phyloP scores from a whole-genome alignment of 2,888 invertebrate genomes.

The Smittia aterrima region DNA sequence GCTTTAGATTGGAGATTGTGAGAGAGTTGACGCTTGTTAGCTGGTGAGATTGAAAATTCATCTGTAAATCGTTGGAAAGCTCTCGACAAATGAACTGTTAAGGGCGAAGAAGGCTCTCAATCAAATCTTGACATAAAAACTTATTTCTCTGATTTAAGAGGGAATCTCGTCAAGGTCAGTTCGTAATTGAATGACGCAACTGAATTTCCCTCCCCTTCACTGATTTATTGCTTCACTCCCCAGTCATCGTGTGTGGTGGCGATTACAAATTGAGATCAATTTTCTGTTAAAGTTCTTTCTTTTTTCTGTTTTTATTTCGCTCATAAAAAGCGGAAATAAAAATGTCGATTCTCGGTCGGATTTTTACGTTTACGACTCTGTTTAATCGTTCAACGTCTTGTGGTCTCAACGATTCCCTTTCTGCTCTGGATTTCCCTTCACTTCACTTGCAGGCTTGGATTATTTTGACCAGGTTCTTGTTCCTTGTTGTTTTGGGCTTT shows the following conservation, averaged over 20 bases:
- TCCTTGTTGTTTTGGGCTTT: neutral
- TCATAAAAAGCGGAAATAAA: neutral
- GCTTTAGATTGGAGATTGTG: too few species aligned
- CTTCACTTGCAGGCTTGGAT: neutral
- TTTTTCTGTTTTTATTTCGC: neutral
- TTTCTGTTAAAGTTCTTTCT: slow-evolving; percentile 8
- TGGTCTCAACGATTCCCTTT: neutral
- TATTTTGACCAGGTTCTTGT: neutral
- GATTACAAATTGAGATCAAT: slow-evolving; percentile 1
- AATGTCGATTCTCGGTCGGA: neutral
- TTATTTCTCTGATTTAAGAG: too few species aligned
- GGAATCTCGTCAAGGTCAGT: too few species aligned
- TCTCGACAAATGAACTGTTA: too few species aligned
- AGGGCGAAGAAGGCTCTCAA: too few species aligned
- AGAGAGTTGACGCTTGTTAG: too few species aligned
- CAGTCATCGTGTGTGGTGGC: slow-evolving; percentile 4
- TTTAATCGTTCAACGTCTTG: slow-evolving; percentile 7
- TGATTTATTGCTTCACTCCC: too few species aligned
- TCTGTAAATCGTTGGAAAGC: too few species aligned
- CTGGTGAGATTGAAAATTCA: too few species aligned
- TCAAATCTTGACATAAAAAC: too few species aligned
- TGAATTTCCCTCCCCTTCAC: too few species aligned
- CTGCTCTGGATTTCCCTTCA: neutral
- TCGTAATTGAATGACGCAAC: too few species aligned
- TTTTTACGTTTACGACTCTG: neutral